A percentile compares a stretch with the other conserved stretches of the same genome.
Conservation (phyloP, 2,113 vertebrate species). For the Thalassoma bifasciatum region DNA sequence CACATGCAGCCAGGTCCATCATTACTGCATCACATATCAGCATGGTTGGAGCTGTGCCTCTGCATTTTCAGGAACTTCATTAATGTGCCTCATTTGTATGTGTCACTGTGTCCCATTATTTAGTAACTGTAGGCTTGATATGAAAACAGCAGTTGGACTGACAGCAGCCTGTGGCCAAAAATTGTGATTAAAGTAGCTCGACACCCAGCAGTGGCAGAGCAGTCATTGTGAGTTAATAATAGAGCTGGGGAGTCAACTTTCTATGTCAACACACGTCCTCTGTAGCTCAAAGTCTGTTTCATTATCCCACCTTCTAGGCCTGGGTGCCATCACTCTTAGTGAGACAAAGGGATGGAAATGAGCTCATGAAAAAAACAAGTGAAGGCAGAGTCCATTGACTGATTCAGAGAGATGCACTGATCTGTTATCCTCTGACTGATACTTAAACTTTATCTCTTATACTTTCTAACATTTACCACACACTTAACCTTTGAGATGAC, state of each 20-base stretch:
- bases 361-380: slow-evolving; percentile 1
- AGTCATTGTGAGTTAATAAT: slow-evolving; percentile 38
- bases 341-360: slow-evolving; percentile 18
- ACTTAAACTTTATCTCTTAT: background rate
- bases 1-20: background rate
- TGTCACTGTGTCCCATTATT: slow-evolving; percentile 9
- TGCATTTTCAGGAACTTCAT: slow-evolving; percentile 1
- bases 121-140: slow-evolving; percentile 27
- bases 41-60: background rate
- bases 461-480: background rate
- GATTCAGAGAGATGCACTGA: background rate
- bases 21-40: background rate
- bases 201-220: slow-evolving; percentile 27
- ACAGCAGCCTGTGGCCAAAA: slow-evolving; percentile 23
- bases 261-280: slow-evolving; percentile 20
- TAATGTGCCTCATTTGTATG: slow-evolving; percentile 38
- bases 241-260: slow-evolving; percentile 2
- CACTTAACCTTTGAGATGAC: slow-evolving; percentile 1
- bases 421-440: background rate
- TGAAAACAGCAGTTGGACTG: slow-evolving; percentile 23
- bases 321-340: slow-evolving; percentile 37
- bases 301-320: slow-evolving; percentile 44
- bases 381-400: background rate
- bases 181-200: slow-evolving; percentile 42
- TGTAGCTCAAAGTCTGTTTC: slow-evolving; percentile 20